These are phyloP conservation scores for Rhynchophorus ferrugineus DNA, from an alignment of 1,140 invertebrate species.

Conservation along the genomic window DNA sequence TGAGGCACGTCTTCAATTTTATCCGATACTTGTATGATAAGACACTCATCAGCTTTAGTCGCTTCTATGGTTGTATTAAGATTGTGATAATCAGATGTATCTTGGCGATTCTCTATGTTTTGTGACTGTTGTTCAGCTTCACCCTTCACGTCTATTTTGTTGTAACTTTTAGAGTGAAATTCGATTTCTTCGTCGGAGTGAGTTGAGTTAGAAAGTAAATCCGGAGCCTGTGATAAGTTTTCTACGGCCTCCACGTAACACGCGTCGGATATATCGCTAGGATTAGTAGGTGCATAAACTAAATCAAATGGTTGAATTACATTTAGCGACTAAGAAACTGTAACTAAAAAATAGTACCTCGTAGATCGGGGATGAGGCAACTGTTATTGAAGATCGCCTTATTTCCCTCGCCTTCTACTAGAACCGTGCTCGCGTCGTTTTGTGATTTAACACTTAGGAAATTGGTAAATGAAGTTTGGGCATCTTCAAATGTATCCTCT, in stretches of 20 bases:
- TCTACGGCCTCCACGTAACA: neutral
- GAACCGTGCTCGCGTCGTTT: neutral
- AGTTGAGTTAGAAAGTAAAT: neutral
- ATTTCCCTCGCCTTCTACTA: no score
- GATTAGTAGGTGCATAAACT: neutral
- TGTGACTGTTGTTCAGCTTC: no score
- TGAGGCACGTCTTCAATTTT: no score
- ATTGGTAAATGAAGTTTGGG: neutral
- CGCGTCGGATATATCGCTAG: neutral
- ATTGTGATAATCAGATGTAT: no score
- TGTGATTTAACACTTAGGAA: neutral
- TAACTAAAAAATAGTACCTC: neutral
- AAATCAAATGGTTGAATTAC: no score
- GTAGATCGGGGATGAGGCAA: neutral
- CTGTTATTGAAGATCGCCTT: neutral
- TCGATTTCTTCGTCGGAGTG: neutral
- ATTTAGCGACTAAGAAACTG: no score
- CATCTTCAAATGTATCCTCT: conserved; percentile 1
- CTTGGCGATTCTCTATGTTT: no score
- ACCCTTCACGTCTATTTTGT: neutral
- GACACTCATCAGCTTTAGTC: no score
- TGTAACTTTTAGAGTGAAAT: neutral
- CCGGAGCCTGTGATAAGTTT: conserved; percentile 1
- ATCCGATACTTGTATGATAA: no score
- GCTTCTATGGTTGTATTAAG: no score